Percentiles rank a stretch among this genome's conserved stretches.
Conservation (phyloP, 2,888 invertebrate species). For the Brachynemurus nebulosus region DNA sequence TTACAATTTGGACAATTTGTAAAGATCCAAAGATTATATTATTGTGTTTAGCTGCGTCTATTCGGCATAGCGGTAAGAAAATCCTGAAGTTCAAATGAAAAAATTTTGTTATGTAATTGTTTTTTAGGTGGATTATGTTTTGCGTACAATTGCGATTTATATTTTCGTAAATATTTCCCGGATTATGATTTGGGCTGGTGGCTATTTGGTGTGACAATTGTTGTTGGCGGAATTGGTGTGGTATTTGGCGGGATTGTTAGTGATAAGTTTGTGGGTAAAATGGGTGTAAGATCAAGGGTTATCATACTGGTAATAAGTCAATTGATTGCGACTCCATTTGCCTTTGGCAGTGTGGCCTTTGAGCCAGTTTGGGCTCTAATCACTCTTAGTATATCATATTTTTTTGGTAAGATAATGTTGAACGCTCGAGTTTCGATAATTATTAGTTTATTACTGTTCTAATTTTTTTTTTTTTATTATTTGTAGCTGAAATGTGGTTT, state of each 20-base stretch:
- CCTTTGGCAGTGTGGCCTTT: conserved; percentile 73
- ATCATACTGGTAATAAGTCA: conserved; percentile 70
- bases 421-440: not conserved
- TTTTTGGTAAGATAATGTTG: conserved; percentile 57
- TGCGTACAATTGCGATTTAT: conserved; percentile 82
- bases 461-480: conserved; percentile 6
- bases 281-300: conserved; percentile 72
- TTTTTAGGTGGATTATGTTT: conserved; percentile 71
- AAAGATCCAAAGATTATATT: conserved; percentile 64
- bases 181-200: conserved; percentile 84
- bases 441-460: not conserved
- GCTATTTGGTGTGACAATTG: conserved; percentile 77
- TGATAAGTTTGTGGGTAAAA: conserved; percentile 74
- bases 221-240: conserved; percentile 67
- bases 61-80: conserved; percentile 64
- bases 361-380: conserved; percentile 76
- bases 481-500: conserved; percentile 87
- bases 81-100: not conserved
- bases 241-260: conserved; percentile 64
- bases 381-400: conserved; percentile 74
- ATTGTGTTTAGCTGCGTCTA: conserved; percentile 73
- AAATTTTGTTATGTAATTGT: conserved; percentile 1
- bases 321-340: conserved; percentile 68
- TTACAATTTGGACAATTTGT: conserved; percentile 62
- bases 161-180: conserved; percentile 78